Evolutionary conservation across 2,888 invertebrate genomes (phyloP), one percentile per base, ranked within the genome.

Genomic region (Cryptophagus acutangulus): DNA sequence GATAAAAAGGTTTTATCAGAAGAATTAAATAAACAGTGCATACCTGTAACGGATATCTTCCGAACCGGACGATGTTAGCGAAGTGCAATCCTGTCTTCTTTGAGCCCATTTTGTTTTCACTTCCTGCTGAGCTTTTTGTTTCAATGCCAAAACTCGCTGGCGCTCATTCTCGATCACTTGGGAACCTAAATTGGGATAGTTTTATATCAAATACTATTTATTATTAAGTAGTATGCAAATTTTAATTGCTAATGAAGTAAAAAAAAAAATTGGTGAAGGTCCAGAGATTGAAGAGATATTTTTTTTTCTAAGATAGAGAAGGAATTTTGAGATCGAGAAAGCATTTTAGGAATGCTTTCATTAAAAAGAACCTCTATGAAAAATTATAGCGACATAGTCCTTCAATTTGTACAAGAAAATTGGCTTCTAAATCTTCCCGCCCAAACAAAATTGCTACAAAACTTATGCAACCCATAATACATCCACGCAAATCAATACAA

Each of bases 161-260:
- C 90, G 75, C 68, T 93, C 92, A 63, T 92, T 87, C 63, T 92
- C 91, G 58, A 93, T 91, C 47, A 93, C 87, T 74, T 87, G 85
- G 55, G 87, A 87, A 45, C 92, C 92, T 92, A 62, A 10, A 58
- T 57, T 30, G n/a, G n/a, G n/a, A n/a, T n/a, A n/a, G n/a, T n/a
- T n/a, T n/a, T n/a, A n/a, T n/a, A 36, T 17, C 25, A 6, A 36
- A 36, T 20, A 15, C 12, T 12, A 24, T 15, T 6, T 29, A 12
- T 16, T 4, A 31, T 30, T 31, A n/a, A n/a, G n/a, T n/a, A n/a
- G n/a, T n/a, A n/a, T n/a, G n/a, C 15, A 10, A 28, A 8, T 6
- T 33, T 16, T 33, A 8, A 16, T 33, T 16, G n/a, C 12, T 15
- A 17, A 10, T 13, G 30, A 29, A 37, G 2, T 8, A 5, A 16